Percentiles rank a stretch among this genome's conserved stretches.
Conservation (phyloP, 2,797 vertebrate genomes). For the Chelmon rostratus region DNA sequence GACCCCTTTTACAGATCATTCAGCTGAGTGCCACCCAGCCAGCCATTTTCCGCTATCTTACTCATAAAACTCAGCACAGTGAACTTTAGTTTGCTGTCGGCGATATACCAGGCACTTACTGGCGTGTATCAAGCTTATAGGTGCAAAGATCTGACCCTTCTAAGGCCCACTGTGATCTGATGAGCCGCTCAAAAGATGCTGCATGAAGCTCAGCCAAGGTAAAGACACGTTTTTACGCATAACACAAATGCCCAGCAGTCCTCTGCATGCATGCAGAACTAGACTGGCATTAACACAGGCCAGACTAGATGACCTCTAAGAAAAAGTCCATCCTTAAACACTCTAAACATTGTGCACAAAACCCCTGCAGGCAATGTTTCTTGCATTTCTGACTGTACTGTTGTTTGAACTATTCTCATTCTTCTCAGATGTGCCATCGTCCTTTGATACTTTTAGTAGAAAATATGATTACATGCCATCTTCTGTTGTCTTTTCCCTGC, state of each 20-base stretch:
- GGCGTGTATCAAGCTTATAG: constrained; percentile 8
- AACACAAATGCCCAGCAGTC: background rate
- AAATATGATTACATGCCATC: background rate
- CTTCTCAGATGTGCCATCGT: background rate
- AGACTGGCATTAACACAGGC: constrained; percentile 15
- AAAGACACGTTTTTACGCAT: background rate
- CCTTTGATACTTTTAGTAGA: background rate
- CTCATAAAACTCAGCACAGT: constrained; percentile 40
- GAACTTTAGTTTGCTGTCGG: constrained; percentile 32
- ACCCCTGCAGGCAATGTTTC: background rate
- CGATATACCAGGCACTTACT: constrained; percentile 43
- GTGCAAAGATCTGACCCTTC: constrained; percentile 7
- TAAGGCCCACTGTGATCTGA: constrained; percentile 11
- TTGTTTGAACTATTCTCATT: background rate
- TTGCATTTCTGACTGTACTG: background rate
- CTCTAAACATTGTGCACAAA: background rate
- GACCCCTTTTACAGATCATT: constrained; percentile 22
- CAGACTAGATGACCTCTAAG: constrained; percentile 32
- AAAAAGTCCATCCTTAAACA: background rate
- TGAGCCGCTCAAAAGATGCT: constrained; percentile 8
- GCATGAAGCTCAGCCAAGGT: constrained; percentile 6
- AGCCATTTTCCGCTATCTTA: constrained; percentile 31
- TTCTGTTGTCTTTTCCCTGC: background rate
- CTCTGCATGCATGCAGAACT: background rate
- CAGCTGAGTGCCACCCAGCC: constrained; percentile 34